These are phyloP conservation scores for Sarotherodon lohbergeri DNA, from an alignment of 2,113 vertebrate species.

Conservation along the genomic window DNA sequence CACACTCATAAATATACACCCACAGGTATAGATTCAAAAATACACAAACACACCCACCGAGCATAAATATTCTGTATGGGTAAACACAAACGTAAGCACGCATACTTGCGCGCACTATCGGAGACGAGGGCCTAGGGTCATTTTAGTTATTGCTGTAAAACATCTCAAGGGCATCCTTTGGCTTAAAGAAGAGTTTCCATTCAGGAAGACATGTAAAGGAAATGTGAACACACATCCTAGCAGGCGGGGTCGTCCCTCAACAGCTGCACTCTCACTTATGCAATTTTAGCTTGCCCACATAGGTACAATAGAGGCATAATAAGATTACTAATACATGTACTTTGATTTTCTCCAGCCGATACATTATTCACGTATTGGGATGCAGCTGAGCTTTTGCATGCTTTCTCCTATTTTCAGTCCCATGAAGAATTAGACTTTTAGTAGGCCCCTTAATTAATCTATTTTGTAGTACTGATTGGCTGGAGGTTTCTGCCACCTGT, in stretches of 20 bases:
- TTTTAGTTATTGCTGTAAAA: slow-evolving; percentile 41
- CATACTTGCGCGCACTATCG: not conserved
- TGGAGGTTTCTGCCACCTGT: slow-evolving; percentile 66
- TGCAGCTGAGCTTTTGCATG: slow-evolving; percentile 8
- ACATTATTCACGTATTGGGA: slow-evolving; percentile 2
- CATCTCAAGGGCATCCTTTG: slow-evolving; percentile 25
- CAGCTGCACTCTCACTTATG: not conserved
- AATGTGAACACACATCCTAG: not conserved
- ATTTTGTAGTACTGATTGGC: slow-evolving; percentile 65
- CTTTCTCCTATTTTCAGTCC: slow-evolving; percentile 18
- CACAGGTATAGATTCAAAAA: slow-evolving; percentile 38
- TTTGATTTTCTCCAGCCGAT: not conserved
- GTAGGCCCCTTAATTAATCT: slow-evolving; percentile 58
- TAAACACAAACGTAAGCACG: not conserved
- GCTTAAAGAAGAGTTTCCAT: slow-evolving; percentile 5
- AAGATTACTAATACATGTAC: not conserved
- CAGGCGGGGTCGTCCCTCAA: not conserved
- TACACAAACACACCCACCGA: not conserved
- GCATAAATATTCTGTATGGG: not conserved
- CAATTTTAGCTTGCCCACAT: not conserved
- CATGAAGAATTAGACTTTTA: slow-evolving; percentile 39
- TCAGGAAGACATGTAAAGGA: not conserved
- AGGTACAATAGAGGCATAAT: not conserved
- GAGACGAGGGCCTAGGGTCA: slow-evolving; percentile 28
- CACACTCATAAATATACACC: slow-evolving; percentile 58